phyloP scores from a whole-genome alignment of 2,888 invertebrate species.

The Xestobium rufovillosum region DNA sequence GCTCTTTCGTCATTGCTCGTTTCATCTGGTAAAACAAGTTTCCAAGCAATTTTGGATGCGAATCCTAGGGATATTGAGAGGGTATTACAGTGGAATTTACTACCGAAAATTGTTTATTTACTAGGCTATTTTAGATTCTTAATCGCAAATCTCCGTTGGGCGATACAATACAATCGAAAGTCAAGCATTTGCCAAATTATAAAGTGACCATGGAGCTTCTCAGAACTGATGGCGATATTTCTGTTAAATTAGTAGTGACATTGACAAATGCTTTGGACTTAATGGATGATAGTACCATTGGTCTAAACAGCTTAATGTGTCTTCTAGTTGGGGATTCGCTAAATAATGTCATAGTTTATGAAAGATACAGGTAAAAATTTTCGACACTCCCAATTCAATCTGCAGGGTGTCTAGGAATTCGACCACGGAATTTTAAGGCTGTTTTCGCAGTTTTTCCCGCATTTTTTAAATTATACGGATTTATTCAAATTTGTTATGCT shows the following conservation, averaged over 20 bases:
- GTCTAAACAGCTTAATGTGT: conserved; percentile 47
- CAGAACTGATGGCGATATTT: conserved; percentile 30
- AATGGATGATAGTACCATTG: conserved; percentile 46
- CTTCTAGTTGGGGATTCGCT: conserved; percentile 59
- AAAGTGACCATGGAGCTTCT: conserved; percentile 38
- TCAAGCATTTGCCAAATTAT: conserved; percentile 58
- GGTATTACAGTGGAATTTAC: conserved; percentile 38
- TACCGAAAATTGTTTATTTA: conserved; percentile 8
- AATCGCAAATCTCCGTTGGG: conserved; percentile 69
- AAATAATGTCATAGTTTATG: conserved; percentile 53
- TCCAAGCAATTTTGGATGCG: conserved; percentile 54
- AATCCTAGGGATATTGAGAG: conserved; percentile 69
- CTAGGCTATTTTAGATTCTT: conserved; percentile 50
- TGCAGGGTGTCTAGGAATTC: too few relatives aligned
- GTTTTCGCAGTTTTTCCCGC: too few relatives aligned
- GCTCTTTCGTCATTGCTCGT: conserved; percentile 56
- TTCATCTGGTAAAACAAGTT: conserved; percentile 58
- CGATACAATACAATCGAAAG: conserved; percentile 55
- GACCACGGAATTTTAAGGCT: too few relatives aligned
- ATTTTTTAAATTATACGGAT: too few relatives aligned
- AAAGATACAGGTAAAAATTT: conserved; percentile 48
- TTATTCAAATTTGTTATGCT: too few relatives aligned
- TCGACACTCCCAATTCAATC: conserved; percentile 3
- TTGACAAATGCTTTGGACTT: conserved; percentile 44
- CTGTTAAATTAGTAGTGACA: conserved; percentile 27